These are phyloP conservation scores for Papilio machaon DNA, from an alignment of 1,140 invertebrate species.

Conservation along the genomic window DNA sequence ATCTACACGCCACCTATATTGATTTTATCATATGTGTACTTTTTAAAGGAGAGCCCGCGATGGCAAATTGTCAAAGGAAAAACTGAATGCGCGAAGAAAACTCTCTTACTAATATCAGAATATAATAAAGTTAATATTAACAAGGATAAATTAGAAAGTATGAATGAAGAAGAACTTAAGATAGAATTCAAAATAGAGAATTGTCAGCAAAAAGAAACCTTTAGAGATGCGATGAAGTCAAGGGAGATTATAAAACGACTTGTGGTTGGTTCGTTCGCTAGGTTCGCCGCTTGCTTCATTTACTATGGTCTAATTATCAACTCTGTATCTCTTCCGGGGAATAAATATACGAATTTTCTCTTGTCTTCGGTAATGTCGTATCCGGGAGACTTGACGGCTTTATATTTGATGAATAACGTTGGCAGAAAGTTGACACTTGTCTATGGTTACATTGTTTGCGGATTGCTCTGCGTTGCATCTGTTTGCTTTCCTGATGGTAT, in stretches of 20 bases:
- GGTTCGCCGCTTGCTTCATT: conserved; percentile 43
- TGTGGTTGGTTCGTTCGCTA: conserved; percentile 80
- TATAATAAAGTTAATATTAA: conserved; percentile 82
- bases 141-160: conserved; percentile 50
- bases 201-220: conserved; percentile 51
- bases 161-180: conserved; percentile 56
- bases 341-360: conserved; percentile 46
- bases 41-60: conserved; percentile 85
- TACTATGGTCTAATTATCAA: conserved; percentile 47
- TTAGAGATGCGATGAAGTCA: conserved; percentile 56
- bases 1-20: conserved; percentile 86
- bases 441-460: conserved; percentile 42
- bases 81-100: conserved; percentile 84
- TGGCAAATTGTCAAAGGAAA: conserved; percentile 89
- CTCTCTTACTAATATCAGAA: conserved; percentile 83
- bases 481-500: conserved; percentile 42
- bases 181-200: conserved; percentile 52
- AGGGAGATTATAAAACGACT: conserved; percentile 62
- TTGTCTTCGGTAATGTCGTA: conserved; percentile 43
- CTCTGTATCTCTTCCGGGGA: conserved; percentile 44
- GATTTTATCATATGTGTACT: conserved; percentile 83
- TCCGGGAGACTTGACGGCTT: conserved; percentile 41
- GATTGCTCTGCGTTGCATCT: conserved; percentile 37
- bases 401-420: conserved; percentile 42
- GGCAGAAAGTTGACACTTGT: conserved; percentile 43